Base-by-base conservation (phyloP, 2,113 vertebrate genomes). In the Protomyctophum bolini region DNA sequence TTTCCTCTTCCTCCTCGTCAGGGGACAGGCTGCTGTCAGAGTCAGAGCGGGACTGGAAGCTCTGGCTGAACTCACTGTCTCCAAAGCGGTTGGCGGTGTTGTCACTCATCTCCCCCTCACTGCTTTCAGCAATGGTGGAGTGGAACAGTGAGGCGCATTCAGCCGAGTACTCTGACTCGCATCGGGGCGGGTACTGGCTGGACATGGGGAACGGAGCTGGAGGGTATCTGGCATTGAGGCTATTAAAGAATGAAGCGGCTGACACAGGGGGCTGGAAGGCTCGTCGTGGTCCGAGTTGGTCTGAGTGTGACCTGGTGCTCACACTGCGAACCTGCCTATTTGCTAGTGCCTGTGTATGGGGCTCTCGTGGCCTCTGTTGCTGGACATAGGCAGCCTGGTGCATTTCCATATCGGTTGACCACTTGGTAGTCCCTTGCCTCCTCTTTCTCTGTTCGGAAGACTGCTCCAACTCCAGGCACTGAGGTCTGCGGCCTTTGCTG, bases 31-130 rank as follows among this genome's bases (percentile, higher is more conserved):
- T 91, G 28, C 91, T 88, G 77, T 84, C 90, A 0, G 90, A 92
- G 52, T 91, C 91, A 0, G 92, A 87, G 28, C 80, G 71, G 3
- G 90, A 94, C 0, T 74, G 91, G 58, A 91, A 93, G 0, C 94
- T 95, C 56, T 94, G 90, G 33, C 95, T 94, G 72, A 95, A 96
- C 83, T 97, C 97, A 0, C 88, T 93, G 78, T 98, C 97, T 28
- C 95, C 97, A 0, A 97, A 98, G 9, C 94, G 84, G 83, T 95
- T 96, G 76, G 94, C 14, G 0, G 96, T 97, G 87, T 94, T 94
- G 77, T 97, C 95, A 0, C 96, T 97, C 76, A 92, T 86, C 83
- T 95, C 95, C 0, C 95, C 96, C 71, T 94, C 96, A 0, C 96
- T 97, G 84, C 93, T 97, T 75, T 95, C 95, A 0, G 93, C 92